Percentiles rank a stretch among this genome's conserved stretches.
These are phyloP conservation scores for Syngnathus scovelli DNA, from an alignment of 2,113 vertebrate species.

Conservation along the genomic window DNA sequence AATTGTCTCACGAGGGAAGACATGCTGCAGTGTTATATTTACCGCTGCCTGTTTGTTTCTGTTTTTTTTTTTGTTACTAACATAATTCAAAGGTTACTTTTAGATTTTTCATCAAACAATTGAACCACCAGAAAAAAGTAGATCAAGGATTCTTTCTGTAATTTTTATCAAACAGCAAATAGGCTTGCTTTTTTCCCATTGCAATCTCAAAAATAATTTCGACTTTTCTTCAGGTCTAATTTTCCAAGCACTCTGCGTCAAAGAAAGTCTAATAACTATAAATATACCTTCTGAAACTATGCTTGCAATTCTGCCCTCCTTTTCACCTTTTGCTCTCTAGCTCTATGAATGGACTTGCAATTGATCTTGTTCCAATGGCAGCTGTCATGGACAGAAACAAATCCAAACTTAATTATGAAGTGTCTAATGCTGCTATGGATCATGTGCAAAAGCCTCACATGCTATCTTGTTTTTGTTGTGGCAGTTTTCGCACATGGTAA, in stretches of 20 bases:
- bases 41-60: not conserved
- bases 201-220: not conserved
- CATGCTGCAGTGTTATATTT: not conserved
- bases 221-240: not conserved
- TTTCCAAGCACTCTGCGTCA: not conserved
- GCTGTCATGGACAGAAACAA: conserved; percentile 18
- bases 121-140: not conserved
- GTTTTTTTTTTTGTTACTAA: not conserved
- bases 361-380: conserved; percentile 29
- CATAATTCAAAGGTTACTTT: not conserved
- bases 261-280: conserved; percentile 4
- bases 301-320: conserved; percentile 11
- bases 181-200: not conserved
- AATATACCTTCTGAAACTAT: conserved; percentile 24
- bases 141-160: not conserved
- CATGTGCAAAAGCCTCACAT: not conserved
- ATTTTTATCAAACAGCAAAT: not conserved
- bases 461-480: not conserved
- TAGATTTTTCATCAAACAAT: not conserved
- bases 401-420: conserved; percentile 6
- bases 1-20: not conserved
- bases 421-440: conserved; percentile 2
- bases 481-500: not conserved
- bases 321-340: conserved; percentile 7
- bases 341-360: conserved; percentile 22